phyloP scores from a whole-genome alignment of 2,113 vertebrate genomes.

The Tapirus terrestris region DNA sequence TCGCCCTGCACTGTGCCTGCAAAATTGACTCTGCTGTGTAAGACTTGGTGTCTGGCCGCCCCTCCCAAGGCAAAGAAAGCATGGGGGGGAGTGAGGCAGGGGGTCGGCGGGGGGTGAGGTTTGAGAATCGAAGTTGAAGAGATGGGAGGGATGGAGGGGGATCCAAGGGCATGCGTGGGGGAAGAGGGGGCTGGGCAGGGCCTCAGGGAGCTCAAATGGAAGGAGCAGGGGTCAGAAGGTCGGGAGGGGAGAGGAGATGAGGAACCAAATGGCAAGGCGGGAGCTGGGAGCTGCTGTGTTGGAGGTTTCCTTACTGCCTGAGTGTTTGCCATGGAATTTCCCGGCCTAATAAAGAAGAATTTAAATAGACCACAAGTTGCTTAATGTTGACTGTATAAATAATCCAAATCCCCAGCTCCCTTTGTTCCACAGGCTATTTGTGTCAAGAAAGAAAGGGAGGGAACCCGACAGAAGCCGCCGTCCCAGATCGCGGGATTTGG shows the following conservation, averaged over 20 bases:
- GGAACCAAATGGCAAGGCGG: neutral
- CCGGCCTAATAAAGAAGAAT: slow-evolving; percentile 80
- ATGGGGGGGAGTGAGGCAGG: neutral
- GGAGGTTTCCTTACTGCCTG: slow-evolving; percentile 74
- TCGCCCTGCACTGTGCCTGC: neutral
- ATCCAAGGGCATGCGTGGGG: fast-evolving
- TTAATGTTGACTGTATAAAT: slow-evolving; percentile 80
- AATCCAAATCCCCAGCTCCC: slow-evolving; percentile 76
- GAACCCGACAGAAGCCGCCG: slow-evolving; percentile 55
- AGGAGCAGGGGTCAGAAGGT: neutral
- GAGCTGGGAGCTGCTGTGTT: slow-evolving; percentile 53
- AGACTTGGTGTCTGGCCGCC: neutral
- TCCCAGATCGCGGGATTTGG: slow-evolving; percentile 64
- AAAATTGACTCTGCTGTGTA: neutral
- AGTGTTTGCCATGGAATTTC: slow-evolving; percentile 80
- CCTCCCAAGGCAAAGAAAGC: neutral
- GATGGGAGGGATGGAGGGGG: neutral
- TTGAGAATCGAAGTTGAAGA: neutral
- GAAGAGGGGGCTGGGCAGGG: neutral
- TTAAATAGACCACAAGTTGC: slow-evolving; percentile 83
- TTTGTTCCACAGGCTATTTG: slow-evolving; percentile 82
- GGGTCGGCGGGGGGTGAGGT: neutral
- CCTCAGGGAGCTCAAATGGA: neutral
- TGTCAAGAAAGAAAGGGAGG: slow-evolving; percentile 65
- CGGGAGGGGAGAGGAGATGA: neutral